A percentile compares a stretch with the other conserved stretches of the same genome.
Conservation (phyloP, 30 jellyfish, hydroid and myxozoan genomes). For the Nemopilema nomurai region DNA sequence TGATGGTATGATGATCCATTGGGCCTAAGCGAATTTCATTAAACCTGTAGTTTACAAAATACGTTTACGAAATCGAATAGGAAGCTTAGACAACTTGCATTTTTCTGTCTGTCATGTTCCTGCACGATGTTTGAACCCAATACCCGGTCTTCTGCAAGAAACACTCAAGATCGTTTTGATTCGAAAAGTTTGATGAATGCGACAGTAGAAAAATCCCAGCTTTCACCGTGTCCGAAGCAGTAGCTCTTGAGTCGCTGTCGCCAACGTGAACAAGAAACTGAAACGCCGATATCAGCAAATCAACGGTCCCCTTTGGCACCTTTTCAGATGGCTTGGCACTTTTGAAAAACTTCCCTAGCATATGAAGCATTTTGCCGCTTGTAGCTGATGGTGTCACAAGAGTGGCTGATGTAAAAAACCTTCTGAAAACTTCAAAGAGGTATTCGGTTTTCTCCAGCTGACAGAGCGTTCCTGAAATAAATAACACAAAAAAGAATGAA, state of each 20-base stretch:
- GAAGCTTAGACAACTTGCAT: constrained; percentile 3
- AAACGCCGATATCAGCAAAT: constrained; percentile 38
- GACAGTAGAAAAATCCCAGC: constrained; percentile 13
- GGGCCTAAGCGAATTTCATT: no score
- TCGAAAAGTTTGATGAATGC: not conserved
- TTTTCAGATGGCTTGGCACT: not conserved
- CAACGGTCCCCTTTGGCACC: constrained; percentile 9
- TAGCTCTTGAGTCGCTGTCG: not conserved
- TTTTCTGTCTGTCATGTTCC: not conserved
- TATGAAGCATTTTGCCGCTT: not conserved
- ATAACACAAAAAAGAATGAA: not conserved
- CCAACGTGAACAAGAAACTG: constrained; percentile 15
- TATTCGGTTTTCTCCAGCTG: not conserved
- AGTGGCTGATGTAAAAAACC: not conserved
- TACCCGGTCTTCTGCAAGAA: constrained; percentile 39
- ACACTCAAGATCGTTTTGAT: not conserved
- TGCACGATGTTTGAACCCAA: constrained; percentile 35
- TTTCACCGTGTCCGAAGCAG: constrained; percentile 5
- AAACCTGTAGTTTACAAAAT: no score
- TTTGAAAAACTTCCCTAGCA: constrained; percentile 10
- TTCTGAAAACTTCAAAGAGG: constrained; percentile 17
- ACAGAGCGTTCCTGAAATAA: constrained; percentile 10
- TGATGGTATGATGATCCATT: no score
- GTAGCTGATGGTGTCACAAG: not conserved
- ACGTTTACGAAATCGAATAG: no score